A percentile compares a stretch with the other conserved stretches of the same genome.
Evolutionary conservation across 2,797 vertebrate species (phyloP).

Genomic region (Diplodus sargus): DNA sequence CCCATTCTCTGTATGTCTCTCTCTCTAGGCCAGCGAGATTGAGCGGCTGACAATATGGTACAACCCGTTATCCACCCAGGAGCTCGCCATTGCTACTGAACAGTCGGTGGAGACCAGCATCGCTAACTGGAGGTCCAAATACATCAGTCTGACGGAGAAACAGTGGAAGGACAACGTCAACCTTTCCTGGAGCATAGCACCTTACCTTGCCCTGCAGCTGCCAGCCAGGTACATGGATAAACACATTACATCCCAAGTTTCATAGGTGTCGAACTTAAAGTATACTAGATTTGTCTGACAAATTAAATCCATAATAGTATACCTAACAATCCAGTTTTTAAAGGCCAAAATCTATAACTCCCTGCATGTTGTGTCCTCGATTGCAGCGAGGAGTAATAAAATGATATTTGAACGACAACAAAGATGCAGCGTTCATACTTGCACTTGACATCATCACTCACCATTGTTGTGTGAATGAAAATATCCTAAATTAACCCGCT

Average conservation of each 20-base stretch:
- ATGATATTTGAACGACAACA: not conserved
- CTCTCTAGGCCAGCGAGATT: slow-evolving; percentile 92
- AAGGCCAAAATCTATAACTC: not conserved
- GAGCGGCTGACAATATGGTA: slow-evolving; percentile 97
- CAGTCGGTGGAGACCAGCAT: slow-evolving; percentile 95
- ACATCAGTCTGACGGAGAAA: slow-evolving; percentile 94
- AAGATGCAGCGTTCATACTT: not conserved
- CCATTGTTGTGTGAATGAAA: not conserved
- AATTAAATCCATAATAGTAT: not conserved
- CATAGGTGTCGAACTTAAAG: not conserved
- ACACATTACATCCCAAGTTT: not conserved
- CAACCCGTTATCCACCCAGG: slow-evolving; percentile 93
- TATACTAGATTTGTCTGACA: not conserved
- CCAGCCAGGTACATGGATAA: slow-evolving; percentile 86
- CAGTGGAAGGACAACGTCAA: slow-evolving; percentile 99
- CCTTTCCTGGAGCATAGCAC: slow-evolving; percentile 95
- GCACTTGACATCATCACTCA: not conserved
- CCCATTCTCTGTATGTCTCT: slow-evolving; percentile 4
- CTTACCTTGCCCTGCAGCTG: slow-evolving; percentile 93
- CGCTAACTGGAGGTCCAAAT: slow-evolving; percentile 97
- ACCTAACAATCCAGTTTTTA: not conserved
- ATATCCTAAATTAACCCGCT: not conserved
- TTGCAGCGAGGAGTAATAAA: not conserved
- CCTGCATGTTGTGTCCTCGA: not conserved
- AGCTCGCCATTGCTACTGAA: slow-evolving; percentile 90